Evolutionary conservation across 2,797 vertebrate genomes (phyloP).

Genomic region (Pseudochirops corinnae): DNA sequence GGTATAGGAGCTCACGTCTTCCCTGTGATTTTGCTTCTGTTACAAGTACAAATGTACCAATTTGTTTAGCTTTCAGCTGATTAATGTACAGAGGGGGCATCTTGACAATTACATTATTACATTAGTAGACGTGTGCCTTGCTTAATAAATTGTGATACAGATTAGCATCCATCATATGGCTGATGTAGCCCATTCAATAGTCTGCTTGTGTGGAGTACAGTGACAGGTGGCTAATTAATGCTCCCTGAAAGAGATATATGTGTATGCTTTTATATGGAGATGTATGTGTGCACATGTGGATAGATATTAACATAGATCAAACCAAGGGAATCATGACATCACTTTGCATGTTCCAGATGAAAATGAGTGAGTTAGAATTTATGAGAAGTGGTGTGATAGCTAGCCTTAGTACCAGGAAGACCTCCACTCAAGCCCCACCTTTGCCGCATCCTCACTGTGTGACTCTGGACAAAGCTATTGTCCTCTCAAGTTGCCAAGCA

Average conservation of each 20-base stretch:
- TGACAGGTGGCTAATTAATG: conserved; percentile 12
- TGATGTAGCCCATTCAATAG: conserved; percentile 68
- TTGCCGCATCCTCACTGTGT: not conserved
- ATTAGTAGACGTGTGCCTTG: conserved; percentile 48
- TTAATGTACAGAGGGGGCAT: conserved; percentile 40
- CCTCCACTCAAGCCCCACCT: not conserved
- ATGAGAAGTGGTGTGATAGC: not conserved
- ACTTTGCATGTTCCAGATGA: conserved; percentile 70
- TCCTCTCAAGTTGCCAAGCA: not conserved
- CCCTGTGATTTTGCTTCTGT: conserved; percentile 37
- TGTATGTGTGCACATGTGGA: not conserved
- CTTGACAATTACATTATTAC: conserved; percentile 64
- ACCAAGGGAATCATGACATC: conserved; percentile 44
- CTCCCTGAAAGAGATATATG: conserved; percentile 57
- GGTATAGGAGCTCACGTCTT: not conserved
- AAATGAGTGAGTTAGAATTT: conserved; percentile 78
- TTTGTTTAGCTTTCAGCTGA: conserved; percentile 67
- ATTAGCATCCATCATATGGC: conserved; percentile 71
- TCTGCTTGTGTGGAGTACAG: conserved; percentile 51
- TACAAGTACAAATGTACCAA: conserved; percentile 36
- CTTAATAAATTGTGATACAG: conserved; percentile 69
- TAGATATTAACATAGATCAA: conserved; percentile 55
- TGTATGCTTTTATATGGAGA: not conserved
- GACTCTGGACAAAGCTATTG: not conserved
- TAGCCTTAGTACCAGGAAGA: not conserved